Percentiles rank a stretch among this genome's conserved stretches.
These are phyloP conservation scores for Pogonus chalceus DNA, from an alignment of 1,140 invertebrate species.

Conservation along the genomic window DNA sequence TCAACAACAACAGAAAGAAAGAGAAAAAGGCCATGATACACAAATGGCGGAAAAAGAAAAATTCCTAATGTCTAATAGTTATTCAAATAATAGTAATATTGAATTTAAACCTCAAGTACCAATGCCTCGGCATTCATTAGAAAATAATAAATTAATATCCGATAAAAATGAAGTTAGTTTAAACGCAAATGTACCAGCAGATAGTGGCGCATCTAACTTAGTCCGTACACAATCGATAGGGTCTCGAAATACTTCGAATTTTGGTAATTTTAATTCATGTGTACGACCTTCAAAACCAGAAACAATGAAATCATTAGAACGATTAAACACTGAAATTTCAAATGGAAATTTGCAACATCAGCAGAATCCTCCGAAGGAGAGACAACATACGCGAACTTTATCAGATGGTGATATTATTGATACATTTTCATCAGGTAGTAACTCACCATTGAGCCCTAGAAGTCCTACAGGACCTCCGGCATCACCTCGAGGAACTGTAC, in stretches of 20 bases:
- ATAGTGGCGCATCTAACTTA: neutral
- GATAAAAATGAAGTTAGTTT: slow-evolving; percentile 18
- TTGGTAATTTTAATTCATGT: no score
- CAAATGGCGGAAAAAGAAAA: slow-evolving; percentile 32
- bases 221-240: slow-evolving; percentile 11
- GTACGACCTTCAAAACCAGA: slow-evolving; percentile 18
- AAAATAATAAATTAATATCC: slow-evolving; percentile 18
- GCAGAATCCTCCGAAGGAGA: neutral
- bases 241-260: slow-evolving; percentile 10
- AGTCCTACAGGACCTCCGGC: slow-evolving; percentile 21
- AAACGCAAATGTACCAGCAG: no score
- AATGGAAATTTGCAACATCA: slow-evolving; percentile 1
- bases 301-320: slow-evolving; percentile 15
- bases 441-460: neutral
- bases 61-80: slow-evolving; percentile 30
- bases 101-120: neutral
- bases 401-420: slow-evolving; percentile 32
- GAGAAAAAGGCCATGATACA: slow-evolving; percentile 28
- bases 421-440: slow-evolving; percentile 9
- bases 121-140: slow-evolving; percentile 6
- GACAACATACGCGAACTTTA: slow-evolving; percentile 29
- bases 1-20: slow-evolving; percentile 20
- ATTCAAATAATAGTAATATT: no score
- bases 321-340: slow-evolving; percentile 2
- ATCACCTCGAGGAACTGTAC: slow-evolving; percentile 25